Evolutionary conservation across 1,140 invertebrate genomes (phyloP), one percentile per base, ranked within the genome.

Genomic region (Panagrolaimus sp.): DNA sequence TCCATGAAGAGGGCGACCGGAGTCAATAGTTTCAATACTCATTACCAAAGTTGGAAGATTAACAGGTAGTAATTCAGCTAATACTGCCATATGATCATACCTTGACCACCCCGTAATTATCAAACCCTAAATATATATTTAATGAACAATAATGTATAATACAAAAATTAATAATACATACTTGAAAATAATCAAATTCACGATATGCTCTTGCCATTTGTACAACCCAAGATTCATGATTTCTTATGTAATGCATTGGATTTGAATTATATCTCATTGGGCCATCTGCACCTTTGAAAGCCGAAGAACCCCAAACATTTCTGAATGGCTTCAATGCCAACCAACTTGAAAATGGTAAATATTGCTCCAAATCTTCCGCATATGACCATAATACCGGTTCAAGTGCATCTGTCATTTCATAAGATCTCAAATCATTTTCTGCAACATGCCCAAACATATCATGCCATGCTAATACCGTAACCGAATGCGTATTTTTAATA

Each of bases 21-120:
- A 76, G 0, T 80, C 38, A n/a, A 82, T 80, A 15, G 80, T 83
- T 67, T 83, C 79, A 65, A 81, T 73, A 55, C 73, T 38, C 77
- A 82, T 82, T 28, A 73, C 88, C 5, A 92, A 83, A 0, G 89
- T 90, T 8, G 94, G 94, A 67, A 97, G 84, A 2, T 89, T 88
- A 0, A 87, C 85, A 14, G 89, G 89, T 9, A 98, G 84, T 7
- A 96, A 84, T 85, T 98, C 95, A 83, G 92, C 95, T 15, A 96
- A 86, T 0, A 91, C 89, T 4, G 92, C 91, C 86, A 93, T 92
- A 83, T 98, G 94, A 84, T 94, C 92, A 80, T 92, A 95, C 7
- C 83, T 77, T 7, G 78, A 81, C 81, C 81, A 83, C 24, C 82
- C 81, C 38, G 82, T 73, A 44, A 83, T 70, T 14, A 83, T 78